phyloP scores from a whole-genome alignment of 1,140 invertebrate species.

The Venustaconcha ellipsiformis region DNA sequence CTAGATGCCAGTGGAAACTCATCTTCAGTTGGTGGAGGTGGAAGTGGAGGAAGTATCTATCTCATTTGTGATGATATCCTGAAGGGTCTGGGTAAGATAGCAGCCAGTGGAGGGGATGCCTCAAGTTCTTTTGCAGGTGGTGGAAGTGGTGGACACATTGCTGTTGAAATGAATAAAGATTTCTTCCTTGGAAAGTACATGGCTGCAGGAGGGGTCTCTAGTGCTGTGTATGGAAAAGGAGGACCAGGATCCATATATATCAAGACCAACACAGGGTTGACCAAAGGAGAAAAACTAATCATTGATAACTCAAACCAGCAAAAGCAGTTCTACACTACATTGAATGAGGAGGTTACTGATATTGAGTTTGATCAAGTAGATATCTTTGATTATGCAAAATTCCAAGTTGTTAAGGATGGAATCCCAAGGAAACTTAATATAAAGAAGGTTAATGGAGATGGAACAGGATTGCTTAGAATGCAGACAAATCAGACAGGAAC shows the following conservation, averaged over 20 bases:
- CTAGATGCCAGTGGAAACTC: slow-evolving; percentile 40
- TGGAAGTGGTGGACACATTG: slow-evolving; percentile 58
- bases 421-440: slow-evolving; percentile 45
- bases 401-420: slow-evolving; percentile 47
- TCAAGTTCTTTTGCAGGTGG: slow-evolving; percentile 35
- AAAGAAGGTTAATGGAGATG: slow-evolving; percentile 51
- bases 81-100: slow-evolving; percentile 47
- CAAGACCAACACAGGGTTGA: slow-evolving; percentile 20
- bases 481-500: slow-evolving; percentile 48
- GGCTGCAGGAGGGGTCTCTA: slow-evolving; percentile 44
- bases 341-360: slow-evolving; percentile 40
- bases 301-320: slow-evolving; percentile 53
- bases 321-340: slow-evolving; percentile 43
- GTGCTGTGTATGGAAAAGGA: slow-evolving; percentile 39
- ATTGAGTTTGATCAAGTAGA: slow-evolving; percentile 48
- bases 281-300: slow-evolving; percentile 39
- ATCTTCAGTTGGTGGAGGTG: slow-evolving; percentile 42
- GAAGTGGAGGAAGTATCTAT: slow-evolving; percentile 57
- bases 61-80: slow-evolving; percentile 36
- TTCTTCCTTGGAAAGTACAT: slow-evolving; percentile 40
- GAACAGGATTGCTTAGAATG: slow-evolving; percentile 51
- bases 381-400: slow-evolving; percentile 51
- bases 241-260: slow-evolving; percentile 55
- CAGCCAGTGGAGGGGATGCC: slow-evolving; percentile 45
- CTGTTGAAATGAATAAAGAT: slow-evolving; percentile 38